Percentiles rank a stretch among this genome's conserved stretches.
These are phyloP conservation scores for Paralvinella palmiformis DNA, from an alignment of 1,140 invertebrate genomes.

Conservation along the genomic window DNA sequence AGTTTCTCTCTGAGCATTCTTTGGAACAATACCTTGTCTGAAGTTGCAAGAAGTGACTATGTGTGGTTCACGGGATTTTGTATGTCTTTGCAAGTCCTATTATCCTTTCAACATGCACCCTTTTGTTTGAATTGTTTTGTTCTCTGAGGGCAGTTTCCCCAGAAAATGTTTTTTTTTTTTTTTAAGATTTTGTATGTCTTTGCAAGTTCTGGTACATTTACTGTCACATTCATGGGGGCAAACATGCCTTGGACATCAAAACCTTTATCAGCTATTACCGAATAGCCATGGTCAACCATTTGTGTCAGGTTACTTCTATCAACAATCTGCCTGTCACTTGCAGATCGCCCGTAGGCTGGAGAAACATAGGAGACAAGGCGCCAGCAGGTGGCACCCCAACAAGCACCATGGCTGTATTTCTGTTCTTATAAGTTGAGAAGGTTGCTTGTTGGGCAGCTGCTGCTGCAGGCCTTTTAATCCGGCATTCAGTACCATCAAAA, in stretches of 20 bases:
- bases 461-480: conserved; percentile 24
- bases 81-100: too few relatives aligned
- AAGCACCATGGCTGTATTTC: conserved; percentile 25
- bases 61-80: too few relatives aligned
- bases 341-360: conserved; percentile 10
- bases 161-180: conserved; percentile 18
- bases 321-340: conserved; percentile 20
- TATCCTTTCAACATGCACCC: too few relatives aligned
- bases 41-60: too few relatives aligned
- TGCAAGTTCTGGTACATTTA: too few relatives aligned
- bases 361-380: conserved; percentile 15
- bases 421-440: conserved; percentile 35
- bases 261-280: conserved; percentile 11
- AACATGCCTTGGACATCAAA: conserved; percentile 22
- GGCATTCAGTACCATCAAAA: conserved; percentile 35
- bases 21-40: too few relatives aligned
- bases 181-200: too few relatives aligned
- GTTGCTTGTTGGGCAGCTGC: conserved; percentile 32
- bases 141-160: too few relatives aligned
- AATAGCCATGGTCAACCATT: conserved; percentile 8
- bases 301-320: conserved; percentile 12
- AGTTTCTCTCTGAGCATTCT: too few relatives aligned
- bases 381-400: conserved; percentile 25
- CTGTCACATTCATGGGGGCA: conserved; percentile 9
- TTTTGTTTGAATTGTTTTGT: too few relatives aligned